phyloP scores from a whole-genome alignment of 2,113 vertebrate species.

The Gallinago paraguaiae region DNA sequence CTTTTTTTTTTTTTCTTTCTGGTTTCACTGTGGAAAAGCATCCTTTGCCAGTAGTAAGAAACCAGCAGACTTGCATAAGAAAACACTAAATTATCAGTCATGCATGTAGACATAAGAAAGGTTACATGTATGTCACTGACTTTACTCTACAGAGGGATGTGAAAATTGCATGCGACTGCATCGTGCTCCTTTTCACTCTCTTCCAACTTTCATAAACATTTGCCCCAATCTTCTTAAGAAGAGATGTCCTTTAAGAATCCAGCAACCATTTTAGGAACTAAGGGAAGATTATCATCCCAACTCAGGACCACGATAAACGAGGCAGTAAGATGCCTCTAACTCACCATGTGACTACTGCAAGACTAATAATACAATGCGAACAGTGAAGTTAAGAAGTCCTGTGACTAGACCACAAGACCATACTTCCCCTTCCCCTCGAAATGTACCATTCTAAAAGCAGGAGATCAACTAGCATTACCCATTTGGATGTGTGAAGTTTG shows the following conservation, averaged over 20 bases:
- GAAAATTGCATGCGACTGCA: background rate
- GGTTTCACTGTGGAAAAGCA: background rate
- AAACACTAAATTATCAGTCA: background rate
- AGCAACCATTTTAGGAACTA: background rate
- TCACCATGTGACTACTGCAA: background rate
- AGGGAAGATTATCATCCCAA: background rate
- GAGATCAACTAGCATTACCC: background rate
- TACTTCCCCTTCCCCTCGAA: slow-evolving; percentile 20
- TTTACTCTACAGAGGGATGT: background rate
- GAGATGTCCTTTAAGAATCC: background rate
- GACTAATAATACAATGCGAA: background rate
- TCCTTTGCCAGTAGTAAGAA: background rate
- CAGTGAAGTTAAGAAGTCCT: background rate
- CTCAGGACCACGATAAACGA: background rate
- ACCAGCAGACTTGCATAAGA: background rate
- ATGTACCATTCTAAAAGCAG: slow-evolving; percentile 54
- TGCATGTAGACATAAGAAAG: background rate
- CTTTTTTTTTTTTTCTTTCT: background rate
- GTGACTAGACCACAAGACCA: background rate
- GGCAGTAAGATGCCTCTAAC: background rate
- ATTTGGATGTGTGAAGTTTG: background rate
- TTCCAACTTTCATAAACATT: background rate
- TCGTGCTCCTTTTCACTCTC: background rate
- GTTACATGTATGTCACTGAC: background rate
- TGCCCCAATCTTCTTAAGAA: background rate